phyloP scores from a whole-genome alignment of 2,888 invertebrate species.

The Lapara coniferarum region DNA sequence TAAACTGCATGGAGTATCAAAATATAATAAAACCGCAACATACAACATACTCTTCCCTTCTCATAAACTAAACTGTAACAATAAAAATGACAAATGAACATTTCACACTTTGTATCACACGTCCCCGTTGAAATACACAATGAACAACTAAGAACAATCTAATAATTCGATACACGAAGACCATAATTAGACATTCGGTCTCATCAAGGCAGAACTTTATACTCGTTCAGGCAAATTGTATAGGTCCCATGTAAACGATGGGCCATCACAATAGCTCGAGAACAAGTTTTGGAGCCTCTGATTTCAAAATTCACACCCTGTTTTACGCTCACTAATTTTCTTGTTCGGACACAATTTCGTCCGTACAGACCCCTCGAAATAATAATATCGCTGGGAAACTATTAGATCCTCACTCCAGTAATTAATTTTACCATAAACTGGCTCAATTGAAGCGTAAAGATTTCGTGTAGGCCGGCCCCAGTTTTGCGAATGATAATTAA shows the following conservation, averaged over 20 bases:
- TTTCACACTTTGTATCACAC: background rate
- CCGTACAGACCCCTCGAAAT: slow-evolving; percentile 71
- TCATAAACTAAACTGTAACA: too few species aligned
- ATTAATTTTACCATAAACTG: slow-evolving; percentile 82
- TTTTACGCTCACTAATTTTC: slow-evolving; percentile 84
- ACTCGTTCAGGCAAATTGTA: slow-evolving; percentile 61
- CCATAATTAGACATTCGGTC: slow-evolving; percentile 45
- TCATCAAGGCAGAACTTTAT: slow-evolving; percentile 58
- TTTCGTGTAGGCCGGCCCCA: slow-evolving; percentile 76
- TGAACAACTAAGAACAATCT: slow-evolving; percentile 11
- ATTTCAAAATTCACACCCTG: slow-evolving; percentile 82
- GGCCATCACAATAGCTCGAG: slow-evolving; percentile 70
- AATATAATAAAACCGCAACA: too few species aligned
- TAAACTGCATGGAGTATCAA: too few species aligned
- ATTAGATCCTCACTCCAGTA: slow-evolving; percentile 80
- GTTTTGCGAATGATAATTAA: slow-evolving; percentile 75
- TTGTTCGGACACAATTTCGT: slow-evolving; percentile 82
- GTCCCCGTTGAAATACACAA: background rate
- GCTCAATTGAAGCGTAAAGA: slow-evolving; percentile 82
- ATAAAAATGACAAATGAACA: too few species aligned
- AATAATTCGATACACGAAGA: slow-evolving; percentile 37
- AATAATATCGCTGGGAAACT: slow-evolving; percentile 81
- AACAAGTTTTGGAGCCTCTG: slow-evolving; percentile 75
- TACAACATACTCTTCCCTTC: too few species aligned
- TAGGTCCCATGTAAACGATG: slow-evolving; percentile 78